phyloP scores from a whole-genome alignment of 2,113 vertebrate species.

The Equus quagga region DNA sequence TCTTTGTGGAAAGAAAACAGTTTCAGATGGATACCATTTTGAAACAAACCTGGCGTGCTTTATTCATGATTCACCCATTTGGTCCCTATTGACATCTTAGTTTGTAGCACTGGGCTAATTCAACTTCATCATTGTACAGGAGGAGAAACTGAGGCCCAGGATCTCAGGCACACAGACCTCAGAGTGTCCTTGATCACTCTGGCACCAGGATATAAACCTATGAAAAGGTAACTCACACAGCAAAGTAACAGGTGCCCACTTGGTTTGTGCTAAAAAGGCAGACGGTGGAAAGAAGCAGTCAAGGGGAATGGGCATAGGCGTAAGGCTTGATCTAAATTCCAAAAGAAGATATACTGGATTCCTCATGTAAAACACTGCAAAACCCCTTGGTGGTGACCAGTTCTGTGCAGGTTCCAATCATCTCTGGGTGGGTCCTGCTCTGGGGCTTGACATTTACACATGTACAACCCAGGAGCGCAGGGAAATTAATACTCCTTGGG shows the following conservation, averaged over 20 bases:
- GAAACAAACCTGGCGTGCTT: neutral
- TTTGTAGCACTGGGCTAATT: neutral
- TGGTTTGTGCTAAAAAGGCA: neutral
- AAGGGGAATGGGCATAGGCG: rapidly evolving
- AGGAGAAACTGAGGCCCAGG: neutral
- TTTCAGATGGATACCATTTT: neutral
- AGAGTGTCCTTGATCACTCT: neutral
- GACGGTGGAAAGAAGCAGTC: neutral
- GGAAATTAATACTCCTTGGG: neutral
- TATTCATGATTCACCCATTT: neutral
- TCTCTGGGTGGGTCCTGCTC: neutral
- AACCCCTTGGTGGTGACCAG: neutral
- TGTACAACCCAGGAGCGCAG: neutral
- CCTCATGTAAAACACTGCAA: neutral
- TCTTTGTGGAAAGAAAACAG: neutral
- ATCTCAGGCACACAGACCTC: neutral
- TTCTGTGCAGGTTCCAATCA: neutral
- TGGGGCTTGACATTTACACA: neutral
- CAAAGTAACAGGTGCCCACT: neutral
- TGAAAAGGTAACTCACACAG: neutral
- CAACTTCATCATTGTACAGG: neutral
- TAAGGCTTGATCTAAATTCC: neutral
- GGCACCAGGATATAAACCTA: neutral
- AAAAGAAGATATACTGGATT: neutral
- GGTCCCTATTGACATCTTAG: neutral